Evolutionary conservation across 2,888 invertebrate species (phyloP), one percentile per base, ranked within the genome.

Genomic region (Ectropis crepuscularia): DNA sequence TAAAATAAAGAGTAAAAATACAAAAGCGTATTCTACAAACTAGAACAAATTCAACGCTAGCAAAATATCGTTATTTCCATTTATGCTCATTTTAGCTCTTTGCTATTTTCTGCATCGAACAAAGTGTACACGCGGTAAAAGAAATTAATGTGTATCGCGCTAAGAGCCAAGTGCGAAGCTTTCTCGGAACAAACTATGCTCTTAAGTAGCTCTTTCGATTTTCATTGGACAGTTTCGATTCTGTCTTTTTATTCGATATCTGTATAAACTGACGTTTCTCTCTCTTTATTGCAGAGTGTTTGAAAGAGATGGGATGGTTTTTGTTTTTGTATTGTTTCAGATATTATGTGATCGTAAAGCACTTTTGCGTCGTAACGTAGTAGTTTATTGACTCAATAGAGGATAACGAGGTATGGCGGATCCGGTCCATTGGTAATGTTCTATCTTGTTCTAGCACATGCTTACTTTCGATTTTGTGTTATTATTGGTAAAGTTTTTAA

Each of bases 311-410:
- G 61, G 63, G 58, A 60, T 61, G 9, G 11, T 57, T 53, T 58
- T 60, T 63, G 50, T 57, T 61, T 53, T 51, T 61, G 60, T 61
- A 49, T 57, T 46, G 48, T 73, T 69, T 73, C 69, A 69, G 71
- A 67, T 54, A 28, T 28, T 28, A 71, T 67, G 60, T 69, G 74
- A 76, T 78, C 70, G 73, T 65, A 57, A 68, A 70, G 70, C 73
- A 76, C 67, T 71, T 75, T 67, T 59, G 76, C 70, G 70, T 68
- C 71, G 67, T 51, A 28, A 28, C 16, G 41, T 60, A 64, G 74
- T 81, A 75, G 79, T 84, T 85, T 85, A 85, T 83, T 80, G 81
- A 78, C 76, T 81, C 80, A 80, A 83, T 85, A 80, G 77, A 77
- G 76, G 75, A 75, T 74, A 74, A 38, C 28, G 36, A 48, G 49